Base-by-base conservation (phyloP, 2,888 invertebrate species). In the Cantharis rufa region DNA sequence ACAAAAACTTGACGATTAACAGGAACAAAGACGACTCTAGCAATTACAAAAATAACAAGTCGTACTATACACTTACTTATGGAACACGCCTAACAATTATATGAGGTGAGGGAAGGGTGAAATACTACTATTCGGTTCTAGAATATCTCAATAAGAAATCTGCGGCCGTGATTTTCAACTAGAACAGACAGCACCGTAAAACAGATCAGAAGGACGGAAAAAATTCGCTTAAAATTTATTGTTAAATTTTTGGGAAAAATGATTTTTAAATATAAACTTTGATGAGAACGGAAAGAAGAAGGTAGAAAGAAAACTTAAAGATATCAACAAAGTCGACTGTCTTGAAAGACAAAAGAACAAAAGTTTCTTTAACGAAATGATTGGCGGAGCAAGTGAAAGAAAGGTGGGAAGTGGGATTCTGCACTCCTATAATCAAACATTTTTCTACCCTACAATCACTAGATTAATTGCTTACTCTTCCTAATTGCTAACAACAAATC, bases 41-140 rank as follows among this genome's bases (percentile, higher is more conserved):
- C 71, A 74, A 72, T 77, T 77, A 77, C 72, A 77, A 77, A 77
- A 77, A 77, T 77, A 77, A 77, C 74, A 77, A 62, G 70, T 73
- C 63, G 62, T 74, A 74, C 63, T 63, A 48, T 74, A 69, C 70
- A 69, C 15, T 74, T 61, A 69, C 48, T 16, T 64, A 64, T 21
- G n/a, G 9, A 21, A 9, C 10, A 64, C 11, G 21, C 15, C 21
- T 64, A 64, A 64, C 21, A 64, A 64, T 64, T 21, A 64, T 21
- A 64, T n/a, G n/a, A 48, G 48, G 48, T 48, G n/a, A n/a, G n/a
- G n/a, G n/a, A 48, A 48, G 7, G n/a, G n/a, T 7, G n/a, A n/a
- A n/a, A 48, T n/a, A n/a, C 48, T n/a, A n/a, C 48, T n/a, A n/a
- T 48, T 48, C 48, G 9, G n/a, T 48, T 48, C 48, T 48, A 48